phyloP scores from a whole-genome alignment of 2,888 invertebrate genomes.

The Tetanocera ferruginea region DNA sequence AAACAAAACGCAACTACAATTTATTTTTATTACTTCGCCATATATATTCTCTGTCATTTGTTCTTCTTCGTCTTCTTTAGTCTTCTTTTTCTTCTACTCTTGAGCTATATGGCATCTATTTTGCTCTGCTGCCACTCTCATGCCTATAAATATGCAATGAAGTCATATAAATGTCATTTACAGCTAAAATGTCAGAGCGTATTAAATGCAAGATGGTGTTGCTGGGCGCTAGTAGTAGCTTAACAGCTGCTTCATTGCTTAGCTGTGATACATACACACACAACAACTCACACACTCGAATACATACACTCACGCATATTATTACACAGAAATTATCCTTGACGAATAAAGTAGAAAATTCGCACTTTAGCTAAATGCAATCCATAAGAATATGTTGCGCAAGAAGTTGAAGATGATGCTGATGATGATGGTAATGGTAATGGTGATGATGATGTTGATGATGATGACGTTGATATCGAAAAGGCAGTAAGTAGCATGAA shows the following conservation, averaged over 20 bases:
- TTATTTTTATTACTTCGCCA: background rate
- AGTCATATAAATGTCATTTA: conserved; percentile 44
- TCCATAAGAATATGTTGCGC: background rate
- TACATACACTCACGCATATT: conserved; percentile 11
- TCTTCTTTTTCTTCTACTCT: conserved; percentile 25
- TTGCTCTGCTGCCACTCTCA: background rate
- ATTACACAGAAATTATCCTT: conserved; percentile 11
- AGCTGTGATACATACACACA: background rate
- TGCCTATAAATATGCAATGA: conserved; percentile 48
- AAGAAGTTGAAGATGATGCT: background rate
- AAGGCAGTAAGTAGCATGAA: conserved; percentile 13
- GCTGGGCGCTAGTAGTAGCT: background rate
- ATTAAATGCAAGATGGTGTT: conserved; percentile 33
- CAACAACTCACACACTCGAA: background rate
- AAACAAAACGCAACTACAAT: conserved; percentile 29
- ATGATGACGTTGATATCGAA: background rate
- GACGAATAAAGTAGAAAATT: background rate
- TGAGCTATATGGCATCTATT: conserved; percentile 23
- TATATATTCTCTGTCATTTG: background rate
- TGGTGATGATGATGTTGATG: too few species aligned
- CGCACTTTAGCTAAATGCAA: background rate
- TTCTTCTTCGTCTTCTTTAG: conserved; percentile 12
- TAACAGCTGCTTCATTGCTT: conserved; percentile 12
- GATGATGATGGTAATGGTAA: conserved; percentile 10
- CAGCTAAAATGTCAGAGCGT: conserved; percentile 22